These are phyloP conservation scores for Thecophora atra DNA, from an alignment of 2,888 invertebrate genomes.

Conservation along the genomic window DNA sequence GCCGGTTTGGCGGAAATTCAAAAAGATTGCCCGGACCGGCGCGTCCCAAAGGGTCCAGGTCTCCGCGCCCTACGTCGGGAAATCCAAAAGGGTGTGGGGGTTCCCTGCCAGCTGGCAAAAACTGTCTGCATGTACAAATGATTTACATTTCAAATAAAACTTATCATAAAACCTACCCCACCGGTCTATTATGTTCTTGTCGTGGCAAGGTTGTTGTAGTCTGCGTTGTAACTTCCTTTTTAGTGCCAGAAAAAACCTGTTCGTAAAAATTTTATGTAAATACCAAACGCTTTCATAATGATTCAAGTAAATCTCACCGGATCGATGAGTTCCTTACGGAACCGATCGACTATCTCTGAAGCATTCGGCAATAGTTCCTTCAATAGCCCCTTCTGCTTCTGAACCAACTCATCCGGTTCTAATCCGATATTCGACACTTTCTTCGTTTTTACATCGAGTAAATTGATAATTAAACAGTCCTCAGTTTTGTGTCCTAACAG, in stretches of 20 bases:
- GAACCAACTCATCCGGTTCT: constrained; percentile 70
- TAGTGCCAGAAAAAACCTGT: constrained; percentile 60
- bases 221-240: constrained; percentile 60
- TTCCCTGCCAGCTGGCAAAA: constrained; percentile 42
- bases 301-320: constrained; percentile 63
- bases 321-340: constrained; percentile 75
- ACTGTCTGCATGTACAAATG: constrained; percentile 40
- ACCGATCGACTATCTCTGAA: constrained; percentile 70
- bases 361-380: constrained; percentile 74
- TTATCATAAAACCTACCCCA: constrained; percentile 44
- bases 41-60: constrained; percentile 79
- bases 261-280: not conserved
- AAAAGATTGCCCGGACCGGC: constrained; percentile 61
- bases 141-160: not conserved
- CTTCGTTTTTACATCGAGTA: constrained; percentile 68
- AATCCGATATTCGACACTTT: constrained; percentile 73
- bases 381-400: constrained; percentile 70
- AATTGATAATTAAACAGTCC: constrained; percentile 73
- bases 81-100: constrained; percentile 60
- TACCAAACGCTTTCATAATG: constrained; percentile 2
- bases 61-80: constrained; percentile 74
- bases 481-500: constrained; percentile 73
- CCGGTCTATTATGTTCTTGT: constrained; percentile 51
- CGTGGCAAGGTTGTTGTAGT: constrained; percentile 44
- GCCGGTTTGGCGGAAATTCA: constrained; percentile 49